phyloP scores from a whole-genome alignment of 2,113 vertebrate genomes.

The Pseudonaja textilis region DNA sequence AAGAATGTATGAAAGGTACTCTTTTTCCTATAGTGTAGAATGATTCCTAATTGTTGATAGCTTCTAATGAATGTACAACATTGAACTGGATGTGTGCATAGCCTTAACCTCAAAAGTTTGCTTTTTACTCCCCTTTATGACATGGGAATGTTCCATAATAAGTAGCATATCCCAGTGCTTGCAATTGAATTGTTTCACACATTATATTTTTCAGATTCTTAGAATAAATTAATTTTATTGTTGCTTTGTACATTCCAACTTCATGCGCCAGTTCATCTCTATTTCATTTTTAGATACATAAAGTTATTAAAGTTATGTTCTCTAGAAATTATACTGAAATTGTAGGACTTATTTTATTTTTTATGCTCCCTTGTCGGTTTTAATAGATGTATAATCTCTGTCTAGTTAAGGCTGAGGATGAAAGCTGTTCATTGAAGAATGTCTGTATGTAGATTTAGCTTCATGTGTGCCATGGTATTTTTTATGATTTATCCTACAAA shows the following conservation, averaged over 20 bases:
- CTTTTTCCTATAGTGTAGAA: constrained; percentile 36
- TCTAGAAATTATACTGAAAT: constrained; percentile 56
- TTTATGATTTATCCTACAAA: constrained; percentile 73
- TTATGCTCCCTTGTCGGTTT: constrained; percentile 9
- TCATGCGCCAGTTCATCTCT: constrained; percentile 51
- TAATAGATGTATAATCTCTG: constrained; percentile 59
- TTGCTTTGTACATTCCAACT: constrained; percentile 76
- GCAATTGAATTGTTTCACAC: constrained; percentile 48
- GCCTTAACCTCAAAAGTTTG: constrained; percentile 71
- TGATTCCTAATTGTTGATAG: constrained; percentile 52
- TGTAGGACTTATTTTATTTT: constrained; percentile 34
- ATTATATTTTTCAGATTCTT: constrained; percentile 56
- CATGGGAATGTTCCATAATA: constrained; percentile 66
- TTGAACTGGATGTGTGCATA: constrained; percentile 65
- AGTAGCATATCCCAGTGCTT: constrained; percentile 40
- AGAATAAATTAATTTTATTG: constrained; percentile 33
- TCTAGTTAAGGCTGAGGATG: constrained; percentile 70
- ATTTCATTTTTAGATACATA: constrained; percentile 57
- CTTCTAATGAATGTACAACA: constrained; percentile 71
- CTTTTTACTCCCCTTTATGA: constrained; percentile 56
- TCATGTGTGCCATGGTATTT: constrained; percentile 71
- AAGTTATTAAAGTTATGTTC: constrained; percentile 58
- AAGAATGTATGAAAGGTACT: constrained; percentile 42
- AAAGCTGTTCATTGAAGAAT: constrained; percentile 64
- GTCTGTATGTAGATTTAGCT: constrained; percentile 72